These are phyloP conservation scores for Thyatira batis DNA, from an alignment of 2,888 invertebrate species.

Conservation along the genomic window DNA sequence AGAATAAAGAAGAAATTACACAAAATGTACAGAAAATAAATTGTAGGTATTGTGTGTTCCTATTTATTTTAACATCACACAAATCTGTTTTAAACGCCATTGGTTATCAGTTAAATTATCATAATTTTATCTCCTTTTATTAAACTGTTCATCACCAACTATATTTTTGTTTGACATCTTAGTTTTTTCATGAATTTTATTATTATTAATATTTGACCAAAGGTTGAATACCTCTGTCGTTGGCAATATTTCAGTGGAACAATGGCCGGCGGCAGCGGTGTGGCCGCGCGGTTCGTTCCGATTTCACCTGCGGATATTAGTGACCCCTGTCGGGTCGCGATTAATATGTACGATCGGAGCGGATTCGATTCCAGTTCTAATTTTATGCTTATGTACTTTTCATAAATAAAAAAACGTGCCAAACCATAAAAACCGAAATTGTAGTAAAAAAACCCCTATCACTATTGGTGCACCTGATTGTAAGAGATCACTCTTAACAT, in stretches of 20 bases:
- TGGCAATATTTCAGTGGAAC: conserved; percentile 75
- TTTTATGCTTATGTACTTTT: not conserved
- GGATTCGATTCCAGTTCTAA: not conserved
- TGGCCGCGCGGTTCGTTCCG: conserved; percentile 57
- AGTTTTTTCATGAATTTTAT: not conserved
- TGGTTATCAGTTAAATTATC: no score
- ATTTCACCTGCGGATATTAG: conserved; percentile 66
- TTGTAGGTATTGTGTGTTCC: not conserved
- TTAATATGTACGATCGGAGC: conserved; percentile 16
- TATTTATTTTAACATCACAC: no score
- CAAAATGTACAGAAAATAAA: no score
- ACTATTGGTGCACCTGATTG: no score
- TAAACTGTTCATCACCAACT: no score
- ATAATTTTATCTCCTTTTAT: no score
- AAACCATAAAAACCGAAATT: not conserved
- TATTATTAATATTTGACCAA: conserved; percentile 8
- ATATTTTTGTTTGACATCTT: not conserved
- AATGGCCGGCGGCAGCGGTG: conserved; percentile 59
- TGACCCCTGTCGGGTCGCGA: conserved; percentile 29
- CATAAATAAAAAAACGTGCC: not conserved
- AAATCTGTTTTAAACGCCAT: no score
- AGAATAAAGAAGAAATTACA: no score
- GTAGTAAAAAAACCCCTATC: not conserved
- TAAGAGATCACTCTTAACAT: not conserved
- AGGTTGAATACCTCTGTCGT: conserved; percentile 44